Evolutionary conservation across 2,888 invertebrate genomes (phyloP).

Genomic region (Ceramica pisi): DNA sequence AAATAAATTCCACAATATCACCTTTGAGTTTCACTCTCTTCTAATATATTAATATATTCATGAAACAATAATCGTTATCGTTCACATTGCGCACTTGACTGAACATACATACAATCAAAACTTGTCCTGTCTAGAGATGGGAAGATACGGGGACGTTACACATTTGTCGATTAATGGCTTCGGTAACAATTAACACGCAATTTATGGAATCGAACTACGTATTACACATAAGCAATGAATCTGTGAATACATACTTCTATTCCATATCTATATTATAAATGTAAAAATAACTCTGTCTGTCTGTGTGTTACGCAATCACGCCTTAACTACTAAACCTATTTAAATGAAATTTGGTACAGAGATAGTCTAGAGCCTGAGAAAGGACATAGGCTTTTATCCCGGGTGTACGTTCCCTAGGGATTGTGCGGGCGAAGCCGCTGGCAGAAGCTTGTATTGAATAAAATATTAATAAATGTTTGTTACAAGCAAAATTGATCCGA

Average conservation of each 20-base stretch:
- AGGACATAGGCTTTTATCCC: no score
- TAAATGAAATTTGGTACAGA: no score
- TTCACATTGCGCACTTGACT: slow-evolving; percentile 56
- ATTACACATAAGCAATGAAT: slow-evolving; percentile 17
- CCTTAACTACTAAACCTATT: no score
- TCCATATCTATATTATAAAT: no score
- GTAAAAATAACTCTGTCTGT: no score
- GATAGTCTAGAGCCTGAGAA: no score
- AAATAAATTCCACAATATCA: slow-evolving; percentile 56
- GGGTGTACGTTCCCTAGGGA: no score
- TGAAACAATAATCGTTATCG: slow-evolving; percentile 71
- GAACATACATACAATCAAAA: slow-evolving; percentile 61
- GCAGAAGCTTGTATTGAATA: slow-evolving; percentile 10
- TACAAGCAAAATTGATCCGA: no score
- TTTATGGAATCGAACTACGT: slow-evolving; percentile 42
- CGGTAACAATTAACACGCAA: slow-evolving; percentile 61
- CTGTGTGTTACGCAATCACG: no score
- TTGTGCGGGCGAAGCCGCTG: no score
- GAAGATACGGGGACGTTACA: slow-evolving; percentile 41
- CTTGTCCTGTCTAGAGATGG: slow-evolving; percentile 53
- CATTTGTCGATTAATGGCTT: slow-evolving; percentile 52
- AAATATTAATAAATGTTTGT: no score
- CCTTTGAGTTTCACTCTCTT: slow-evolving; percentile 39
- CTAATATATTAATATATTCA: slow-evolving; percentile 74
- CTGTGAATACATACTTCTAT: no score